Conservation (phyloP, 2,888 invertebrate genomes). For the Hydrotaea cyrtoneurina region DNA sequence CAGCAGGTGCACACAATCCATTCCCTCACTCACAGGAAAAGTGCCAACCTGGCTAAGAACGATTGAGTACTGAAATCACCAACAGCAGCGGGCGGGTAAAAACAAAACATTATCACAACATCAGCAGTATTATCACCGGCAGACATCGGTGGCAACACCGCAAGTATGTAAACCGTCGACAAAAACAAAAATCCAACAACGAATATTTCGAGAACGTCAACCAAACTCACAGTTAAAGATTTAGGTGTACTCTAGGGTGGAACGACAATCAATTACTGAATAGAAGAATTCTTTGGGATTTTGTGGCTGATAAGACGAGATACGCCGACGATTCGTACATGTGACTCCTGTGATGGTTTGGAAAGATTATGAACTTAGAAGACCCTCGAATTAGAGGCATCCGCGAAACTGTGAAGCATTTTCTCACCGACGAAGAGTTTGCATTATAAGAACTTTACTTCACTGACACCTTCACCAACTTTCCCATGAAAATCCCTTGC, state of each 20-base stretch:
- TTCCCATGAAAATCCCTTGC: no score
- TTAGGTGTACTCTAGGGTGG: not conserved
- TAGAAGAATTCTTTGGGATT: no score
- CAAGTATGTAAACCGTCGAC: not conserved
- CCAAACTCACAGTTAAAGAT: not conserved
- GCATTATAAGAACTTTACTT: no score
- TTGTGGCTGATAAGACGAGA: no score
- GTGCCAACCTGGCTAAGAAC: constrained; percentile 2
- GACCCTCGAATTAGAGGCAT: no score
- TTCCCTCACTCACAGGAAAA: not conserved
- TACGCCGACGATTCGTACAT: no score
- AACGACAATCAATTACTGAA: no score
- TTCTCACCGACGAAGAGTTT: no score
- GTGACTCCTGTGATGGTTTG: no score
- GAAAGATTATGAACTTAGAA: no score
- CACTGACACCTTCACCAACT: no score
- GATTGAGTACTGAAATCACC: constrained; percentile 9
- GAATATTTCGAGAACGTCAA: not conserved
- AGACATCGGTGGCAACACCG: not conserved
- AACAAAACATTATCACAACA: constrained; percentile 41
- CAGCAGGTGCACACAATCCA: constrained; percentile 29
- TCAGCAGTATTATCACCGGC: constrained; percentile 50
- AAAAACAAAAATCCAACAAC: not conserved
- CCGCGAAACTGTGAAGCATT: no score
- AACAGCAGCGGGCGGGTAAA: not conserved